These are phyloP conservation scores for Sclerurus mexicanus DNA, from an alignment of 2,113 vertebrate genomes.

Conservation along the genomic window DNA sequence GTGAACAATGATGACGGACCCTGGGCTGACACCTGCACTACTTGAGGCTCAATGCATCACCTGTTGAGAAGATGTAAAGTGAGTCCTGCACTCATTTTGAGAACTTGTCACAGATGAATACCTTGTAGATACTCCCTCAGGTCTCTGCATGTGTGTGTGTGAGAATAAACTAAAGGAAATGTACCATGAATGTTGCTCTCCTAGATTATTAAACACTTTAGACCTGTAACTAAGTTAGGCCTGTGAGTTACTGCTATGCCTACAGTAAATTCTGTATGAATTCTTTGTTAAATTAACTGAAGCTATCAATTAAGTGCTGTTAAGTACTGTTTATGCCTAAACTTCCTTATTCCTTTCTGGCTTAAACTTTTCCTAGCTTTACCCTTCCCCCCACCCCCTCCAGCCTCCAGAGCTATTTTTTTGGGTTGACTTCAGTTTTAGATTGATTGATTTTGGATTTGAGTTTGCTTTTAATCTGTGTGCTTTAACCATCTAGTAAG, in stretches of 20 bases:
- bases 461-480: not conserved
- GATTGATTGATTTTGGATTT: not conserved
- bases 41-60: not conserved
- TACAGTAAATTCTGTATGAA: not conserved
- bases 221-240: not conserved
- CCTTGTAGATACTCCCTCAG: not conserved
- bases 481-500: not conserved
- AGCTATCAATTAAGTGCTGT: not conserved
- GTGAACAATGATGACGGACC: not conserved
- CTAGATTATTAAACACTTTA: not conserved
- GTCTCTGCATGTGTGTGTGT: not conserved
- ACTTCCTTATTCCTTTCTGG: not conserved
- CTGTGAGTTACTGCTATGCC: not conserved
- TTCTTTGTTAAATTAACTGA: not conserved
- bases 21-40: not conserved
- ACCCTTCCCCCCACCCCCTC: not conserved
- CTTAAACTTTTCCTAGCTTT: not conserved
- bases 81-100: not conserved
- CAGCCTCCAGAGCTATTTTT: not conserved
- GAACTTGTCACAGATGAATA: not conserved
- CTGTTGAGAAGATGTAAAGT: not conserved
- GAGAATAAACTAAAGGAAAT: not conserved
- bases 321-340: not conserved
- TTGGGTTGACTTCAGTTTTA: not conserved
- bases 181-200: not conserved